Evolutionary conservation across 2,888 invertebrate genomes (phyloP).

Genomic region (Rotaria sp.): DNA sequence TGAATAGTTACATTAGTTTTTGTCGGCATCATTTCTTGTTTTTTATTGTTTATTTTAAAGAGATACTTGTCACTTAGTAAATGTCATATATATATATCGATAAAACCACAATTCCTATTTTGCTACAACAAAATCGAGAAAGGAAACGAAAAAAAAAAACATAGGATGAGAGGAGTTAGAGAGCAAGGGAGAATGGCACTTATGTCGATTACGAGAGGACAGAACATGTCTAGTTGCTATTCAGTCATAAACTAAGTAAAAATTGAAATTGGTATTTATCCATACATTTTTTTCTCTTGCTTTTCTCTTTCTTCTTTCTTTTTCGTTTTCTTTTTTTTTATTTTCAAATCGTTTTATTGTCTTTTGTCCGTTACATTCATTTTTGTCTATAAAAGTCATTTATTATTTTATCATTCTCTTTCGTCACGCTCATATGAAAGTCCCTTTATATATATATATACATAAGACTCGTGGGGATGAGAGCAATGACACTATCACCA

Average conservation of each 20-base stretch:
- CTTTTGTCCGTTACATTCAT: background rate
- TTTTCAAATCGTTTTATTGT: background rate
- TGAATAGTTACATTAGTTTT: background rate
- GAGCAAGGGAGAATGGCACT: background rate
- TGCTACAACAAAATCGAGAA: background rate
- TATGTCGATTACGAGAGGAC: background rate
- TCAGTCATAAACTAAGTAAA: background rate
- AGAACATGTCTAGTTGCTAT: background rate
- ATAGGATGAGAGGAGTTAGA: background rate
- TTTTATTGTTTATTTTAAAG: background rate
- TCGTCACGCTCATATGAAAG: background rate
- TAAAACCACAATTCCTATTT: background rate
- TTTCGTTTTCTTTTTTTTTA: background rate
- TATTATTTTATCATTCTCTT: background rate
- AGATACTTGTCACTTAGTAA: background rate
- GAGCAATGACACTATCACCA: background rate
- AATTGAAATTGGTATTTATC: background rate
- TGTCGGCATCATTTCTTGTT: background rate
- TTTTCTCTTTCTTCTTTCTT: background rate
- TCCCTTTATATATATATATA: background rate
- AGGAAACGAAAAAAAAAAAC: background rate
- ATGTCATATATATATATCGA: background rate
- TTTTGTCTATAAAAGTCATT: background rate
- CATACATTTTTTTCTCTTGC: background rate
- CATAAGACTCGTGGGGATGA: background rate